A percentile compares a stretch with the other conserved stretches of the same genome.
These are phyloP conservation scores for Chloromyia formosa DNA, from an alignment of 2,888 invertebrate species.

Conservation along the genomic window DNA sequence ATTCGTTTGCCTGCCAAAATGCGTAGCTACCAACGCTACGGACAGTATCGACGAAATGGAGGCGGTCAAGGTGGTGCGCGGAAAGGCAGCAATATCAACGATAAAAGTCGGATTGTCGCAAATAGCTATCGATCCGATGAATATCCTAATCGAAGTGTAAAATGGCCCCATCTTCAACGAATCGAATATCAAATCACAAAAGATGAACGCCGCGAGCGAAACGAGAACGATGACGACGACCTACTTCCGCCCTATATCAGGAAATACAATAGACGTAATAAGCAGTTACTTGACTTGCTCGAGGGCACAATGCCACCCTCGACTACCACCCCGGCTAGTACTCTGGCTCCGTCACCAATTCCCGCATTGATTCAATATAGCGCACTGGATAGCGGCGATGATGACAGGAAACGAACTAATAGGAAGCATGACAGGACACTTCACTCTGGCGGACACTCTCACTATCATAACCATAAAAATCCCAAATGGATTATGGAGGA, in stretches of 20 bases:
- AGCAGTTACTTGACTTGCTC: constrained; percentile 60
- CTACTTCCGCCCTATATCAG: constrained; percentile 61
- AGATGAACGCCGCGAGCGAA: constrained; percentile 52
- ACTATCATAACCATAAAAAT: constrained; percentile 54
- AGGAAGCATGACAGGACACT: constrained; percentile 42
- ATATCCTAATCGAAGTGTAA: constrained; percentile 51
- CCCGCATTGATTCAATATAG: constrained; percentile 56
- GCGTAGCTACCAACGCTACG: constrained; percentile 43
- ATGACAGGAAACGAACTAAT: constrained; percentile 54
- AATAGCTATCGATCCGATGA: constrained; percentile 45
- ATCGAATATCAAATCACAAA: constrained; percentile 59
- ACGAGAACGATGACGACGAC: constrained; percentile 54
- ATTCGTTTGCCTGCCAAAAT: constrained; percentile 43
- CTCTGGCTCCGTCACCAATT: constrained; percentile 49
- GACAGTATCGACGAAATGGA: constrained; percentile 11
- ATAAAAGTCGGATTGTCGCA: not conserved
- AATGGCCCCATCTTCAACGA: constrained; percentile 62
- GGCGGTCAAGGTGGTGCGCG: not conserved
- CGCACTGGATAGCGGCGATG: constrained; percentile 42
- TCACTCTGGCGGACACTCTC: constrained; percentile 41
- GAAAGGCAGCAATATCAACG: not conserved
- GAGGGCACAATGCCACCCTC: constrained; percentile 60
- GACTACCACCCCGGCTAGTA: constrained; percentile 50
- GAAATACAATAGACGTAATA: constrained; percentile 62
- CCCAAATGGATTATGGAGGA: constrained; percentile 55